Percentiles rank a stretch among this genome's conserved stretches.
phyloP scores from a whole-genome alignment of 2,888 invertebrate genomes.

The Bombylius discolor region DNA sequence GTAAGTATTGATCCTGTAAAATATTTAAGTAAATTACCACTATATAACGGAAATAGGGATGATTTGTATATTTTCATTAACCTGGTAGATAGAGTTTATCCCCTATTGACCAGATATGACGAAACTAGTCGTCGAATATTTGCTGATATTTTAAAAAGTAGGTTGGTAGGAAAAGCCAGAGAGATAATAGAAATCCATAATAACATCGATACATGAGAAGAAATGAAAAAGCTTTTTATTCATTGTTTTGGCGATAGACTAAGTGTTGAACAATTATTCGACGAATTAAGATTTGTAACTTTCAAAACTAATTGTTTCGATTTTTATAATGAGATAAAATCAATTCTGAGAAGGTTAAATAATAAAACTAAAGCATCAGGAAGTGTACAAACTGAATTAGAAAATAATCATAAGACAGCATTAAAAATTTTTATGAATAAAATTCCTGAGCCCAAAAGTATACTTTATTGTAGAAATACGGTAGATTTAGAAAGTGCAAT shows the following conservation, averaged over 20 bases:
- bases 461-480: constrained; percentile 11
- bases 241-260: constrained; percentile 12
- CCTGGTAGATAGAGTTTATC: too few species aligned
- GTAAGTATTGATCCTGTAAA: too few species aligned
- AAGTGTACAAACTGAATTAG: not conserved
- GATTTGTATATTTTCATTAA: too few species aligned
- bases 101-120: constrained; percentile 2
- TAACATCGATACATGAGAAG: constrained; percentile 10
- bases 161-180: constrained; percentile 9
- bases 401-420: constrained; percentile 13
- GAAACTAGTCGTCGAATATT: constrained; percentile 11
- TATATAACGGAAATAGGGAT: too few species aligned
- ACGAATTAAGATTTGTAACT: constrained; percentile 4
- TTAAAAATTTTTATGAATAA: constrained; percentile 13
- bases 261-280: constrained; percentile 10
- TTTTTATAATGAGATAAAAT: constrained; percentile 13
- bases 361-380: constrained; percentile 7
- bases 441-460: constrained; percentile 13
- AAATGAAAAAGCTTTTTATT: constrained; percentile 5
- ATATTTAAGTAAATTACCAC: too few species aligned
- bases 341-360: constrained; percentile 9
- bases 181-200: constrained; percentile 14
- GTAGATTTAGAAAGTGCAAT: constrained; percentile 10
- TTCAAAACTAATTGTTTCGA: constrained; percentile 11
- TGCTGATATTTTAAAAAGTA: constrained; percentile 12